These are phyloP conservation scores for Mnemiopsis leidyi DNA, from an alignment of 37 sponge, comb jelly and placozoan species.

Conservation along the genomic window DNA sequence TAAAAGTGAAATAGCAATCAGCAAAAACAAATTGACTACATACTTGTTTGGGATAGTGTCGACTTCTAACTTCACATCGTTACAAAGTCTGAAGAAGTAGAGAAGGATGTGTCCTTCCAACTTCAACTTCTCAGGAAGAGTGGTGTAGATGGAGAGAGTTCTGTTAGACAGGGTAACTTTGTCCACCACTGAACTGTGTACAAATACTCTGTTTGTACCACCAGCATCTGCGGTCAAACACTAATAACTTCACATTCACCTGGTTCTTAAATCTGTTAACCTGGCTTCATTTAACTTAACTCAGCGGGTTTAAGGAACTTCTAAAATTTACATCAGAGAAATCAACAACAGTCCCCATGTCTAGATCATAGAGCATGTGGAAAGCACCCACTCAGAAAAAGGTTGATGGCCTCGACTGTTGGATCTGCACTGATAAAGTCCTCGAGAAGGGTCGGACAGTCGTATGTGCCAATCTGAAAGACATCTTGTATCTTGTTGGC, in stretches of 20 bases:
- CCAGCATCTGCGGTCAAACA: constrained; percentile 30
- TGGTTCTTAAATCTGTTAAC: too few species aligned
- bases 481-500: constrained; percentile 93
- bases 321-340: too few species aligned
- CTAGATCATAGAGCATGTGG: too few species aligned
- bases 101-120: constrained; percentile 61
- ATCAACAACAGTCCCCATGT: too few species aligned
- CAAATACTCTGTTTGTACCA: constrained; percentile 49
- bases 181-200: constrained; percentile 46
- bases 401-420: constrained; percentile 77
- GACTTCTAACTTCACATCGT: constrained; percentile 38
- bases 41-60: constrained; percentile 50
- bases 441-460: constrained; percentile 87
- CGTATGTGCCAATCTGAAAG: constrained; percentile 87
- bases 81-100: constrained; percentile 63
- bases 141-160: constrained; percentile 12
- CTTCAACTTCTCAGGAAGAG: constrained; percentile 24
- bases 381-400: constrained; percentile 70
- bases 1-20: too few species aligned
- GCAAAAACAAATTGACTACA: too few species aligned
- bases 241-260: too few species aligned
- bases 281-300: too few species aligned
- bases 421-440: constrained; percentile 84
- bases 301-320: too few species aligned
- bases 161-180: constrained; percentile 36